A percentile compares a stretch with the other conserved stretches of the same genome.
phyloP scores from a whole-genome alignment of 2,797 vertebrate genomes.

The Phylloscopus collybita region DNA sequence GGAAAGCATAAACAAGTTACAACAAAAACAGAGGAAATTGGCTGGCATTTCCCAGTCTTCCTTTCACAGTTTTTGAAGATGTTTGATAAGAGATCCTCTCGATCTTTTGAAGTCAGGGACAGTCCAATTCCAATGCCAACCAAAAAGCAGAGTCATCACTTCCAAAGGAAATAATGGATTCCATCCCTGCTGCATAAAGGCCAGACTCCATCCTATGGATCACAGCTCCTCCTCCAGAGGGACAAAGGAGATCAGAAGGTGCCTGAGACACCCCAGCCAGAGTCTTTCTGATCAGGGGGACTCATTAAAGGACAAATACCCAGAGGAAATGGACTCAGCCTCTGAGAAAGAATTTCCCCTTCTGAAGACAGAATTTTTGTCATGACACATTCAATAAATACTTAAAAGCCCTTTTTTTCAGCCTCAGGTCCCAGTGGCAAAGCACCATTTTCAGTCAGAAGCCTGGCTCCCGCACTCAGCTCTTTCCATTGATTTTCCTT shows the following conservation, averaged over 20 bases:
- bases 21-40: constrained; percentile 48
- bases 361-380: not conserved
- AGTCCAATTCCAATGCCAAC: not conserved
- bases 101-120: constrained; percentile 43
- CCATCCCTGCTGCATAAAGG: not conserved
- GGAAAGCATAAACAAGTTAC: constrained; percentile 27
- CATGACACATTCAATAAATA: not conserved
- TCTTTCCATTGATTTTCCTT: constrained; percentile 32
- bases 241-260: not conserved
- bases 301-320: not conserved
- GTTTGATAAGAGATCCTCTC: constrained; percentile 49
- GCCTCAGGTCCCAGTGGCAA: not conserved
- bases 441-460: not conserved
- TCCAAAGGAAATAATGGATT: not conserved
- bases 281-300: not conserved
- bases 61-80: constrained; percentile 60
- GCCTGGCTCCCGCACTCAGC: not conserved
- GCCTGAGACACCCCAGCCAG: no score
- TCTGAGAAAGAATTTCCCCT: not conserved
- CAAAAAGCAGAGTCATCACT: not conserved
- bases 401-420: not conserved
- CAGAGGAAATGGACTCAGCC: not conserved
- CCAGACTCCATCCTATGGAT: not conserved
- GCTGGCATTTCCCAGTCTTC: constrained; percentile 56
- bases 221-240: not conserved